Conservation (phyloP, 2,113 vertebrate genomes). For the Pseudolaguvia tuberculata region DNA sequence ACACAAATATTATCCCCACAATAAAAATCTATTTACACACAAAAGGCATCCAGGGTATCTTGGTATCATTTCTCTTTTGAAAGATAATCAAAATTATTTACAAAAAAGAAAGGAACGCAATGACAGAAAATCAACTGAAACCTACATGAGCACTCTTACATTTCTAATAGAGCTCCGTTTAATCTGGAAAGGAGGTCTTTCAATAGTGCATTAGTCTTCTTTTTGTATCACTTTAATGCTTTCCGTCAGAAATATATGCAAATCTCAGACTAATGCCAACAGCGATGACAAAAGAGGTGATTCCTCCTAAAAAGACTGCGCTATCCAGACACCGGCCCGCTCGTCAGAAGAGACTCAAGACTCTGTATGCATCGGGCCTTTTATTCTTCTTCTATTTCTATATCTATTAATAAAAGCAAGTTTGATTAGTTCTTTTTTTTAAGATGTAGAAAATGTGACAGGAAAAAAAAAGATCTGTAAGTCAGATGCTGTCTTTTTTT, state of each 20-base stretch:
- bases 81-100: slow-evolving; percentile 62
- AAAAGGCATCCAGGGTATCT: slow-evolving; percentile 5
- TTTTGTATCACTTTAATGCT: slow-evolving; percentile 70
- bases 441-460: slow-evolving; percentile 2
- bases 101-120: slow-evolving; percentile 50
- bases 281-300: slow-evolving; percentile 68
- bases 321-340: slow-evolving; percentile 55
- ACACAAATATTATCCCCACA: slow-evolving; percentile 18
- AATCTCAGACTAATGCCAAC: slow-evolving; percentile 74
- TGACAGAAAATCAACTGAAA: slow-evolving; percentile 61
- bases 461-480: neutral
- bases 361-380: slow-evolving; percentile 39
- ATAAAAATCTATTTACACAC: slow-evolving; percentile 18
- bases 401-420: no score
- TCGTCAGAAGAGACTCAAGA: slow-evolving; percentile 56
- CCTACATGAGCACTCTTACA: slow-evolving; percentile 69
- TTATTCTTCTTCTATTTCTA: slow-evolving; percentile 44
- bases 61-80: slow-evolving; percentile 44
- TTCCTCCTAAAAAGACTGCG: slow-evolving; percentile 55
- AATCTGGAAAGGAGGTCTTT: slow-evolving; percentile 72
- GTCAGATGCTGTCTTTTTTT: neutral
- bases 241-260: slow-evolving; percentile 75
- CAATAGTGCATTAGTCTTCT: slow-evolving; percentile 71
- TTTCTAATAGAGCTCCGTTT: slow-evolving; percentile 71
- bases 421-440: neutral